Conservation (phyloP, 1,140 invertebrate genomes). For the Drosophila lini region DNA sequence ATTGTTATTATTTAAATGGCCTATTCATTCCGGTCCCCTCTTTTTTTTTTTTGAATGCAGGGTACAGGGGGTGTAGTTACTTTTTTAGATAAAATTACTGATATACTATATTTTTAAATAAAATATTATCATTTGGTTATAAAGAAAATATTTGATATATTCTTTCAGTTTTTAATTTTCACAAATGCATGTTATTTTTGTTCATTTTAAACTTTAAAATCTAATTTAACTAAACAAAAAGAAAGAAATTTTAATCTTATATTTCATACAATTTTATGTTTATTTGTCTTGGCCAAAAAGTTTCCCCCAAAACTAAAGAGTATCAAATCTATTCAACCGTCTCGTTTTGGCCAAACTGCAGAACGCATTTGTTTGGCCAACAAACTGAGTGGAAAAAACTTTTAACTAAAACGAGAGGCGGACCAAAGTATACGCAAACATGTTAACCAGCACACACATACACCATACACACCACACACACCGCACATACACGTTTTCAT, state of each 20-base stretch:
- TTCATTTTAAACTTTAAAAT: neutral
- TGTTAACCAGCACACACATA: slow-evolving; percentile 4
- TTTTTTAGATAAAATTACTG: neutral
- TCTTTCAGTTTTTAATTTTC: too few species aligned
- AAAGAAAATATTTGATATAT: neutral
- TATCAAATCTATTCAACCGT: slow-evolving; percentile 20
- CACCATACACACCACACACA: neutral
- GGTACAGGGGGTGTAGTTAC: neutral
- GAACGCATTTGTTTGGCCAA: slow-evolving; percentile 40
- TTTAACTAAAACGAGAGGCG: slow-evolving; percentile 37
- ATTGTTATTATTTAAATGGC: slow-evolving; percentile 62
- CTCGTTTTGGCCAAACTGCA: slow-evolving; percentile 41
- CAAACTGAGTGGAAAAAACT: slow-evolving; percentile 65
- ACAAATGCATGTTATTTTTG: too few species aligned
- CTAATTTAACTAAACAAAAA: neutral
- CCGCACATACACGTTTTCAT: neutral
- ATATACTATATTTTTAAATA: too few species aligned
- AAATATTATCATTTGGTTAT: too few species aligned
- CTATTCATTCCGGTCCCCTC: slow-evolving; percentile 32
- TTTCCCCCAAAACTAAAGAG: neutral
- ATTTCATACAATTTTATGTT: neutral
- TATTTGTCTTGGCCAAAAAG: neutral
- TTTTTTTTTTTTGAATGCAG: neutral
- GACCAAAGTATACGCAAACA: slow-evolving; percentile 33
- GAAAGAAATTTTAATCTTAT: neutral